phyloP scores from a whole-genome alignment of 1,140 invertebrate species.

The Calephelis virginiensis region DNA sequence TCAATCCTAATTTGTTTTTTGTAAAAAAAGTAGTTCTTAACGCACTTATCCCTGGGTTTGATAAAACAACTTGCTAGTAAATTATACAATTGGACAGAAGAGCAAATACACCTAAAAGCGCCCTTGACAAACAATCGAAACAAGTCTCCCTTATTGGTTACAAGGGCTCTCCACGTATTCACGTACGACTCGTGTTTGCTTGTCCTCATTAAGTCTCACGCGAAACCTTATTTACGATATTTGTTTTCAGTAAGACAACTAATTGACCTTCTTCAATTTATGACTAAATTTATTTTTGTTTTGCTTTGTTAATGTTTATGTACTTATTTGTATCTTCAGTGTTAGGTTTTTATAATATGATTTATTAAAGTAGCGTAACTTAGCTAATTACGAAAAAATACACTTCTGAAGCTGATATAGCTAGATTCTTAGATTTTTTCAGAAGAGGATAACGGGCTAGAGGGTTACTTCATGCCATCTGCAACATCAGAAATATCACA shows the following conservation, averaged over 20 bases:
- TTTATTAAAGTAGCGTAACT: no score
- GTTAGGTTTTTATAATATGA: no score
- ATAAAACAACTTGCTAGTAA: no score
- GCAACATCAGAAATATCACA: no score
- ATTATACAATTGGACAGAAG: constrained; percentile 24
- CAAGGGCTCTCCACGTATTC: constrained; percentile 52
- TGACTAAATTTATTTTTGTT: constrained; percentile 11
- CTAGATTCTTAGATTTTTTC: no score
- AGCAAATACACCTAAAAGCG: constrained; percentile 59
- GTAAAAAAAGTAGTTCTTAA: no score
- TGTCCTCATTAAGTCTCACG: constrained; percentile 68
- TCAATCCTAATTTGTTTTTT: background rate
- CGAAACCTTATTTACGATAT: constrained; percentile 69
- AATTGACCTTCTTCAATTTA: constrained; percentile 50
- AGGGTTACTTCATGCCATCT: no score
- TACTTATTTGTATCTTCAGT: no score
- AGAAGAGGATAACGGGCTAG: no score
- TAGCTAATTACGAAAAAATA: no score
- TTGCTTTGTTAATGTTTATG: background rate
- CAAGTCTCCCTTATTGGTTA: constrained; percentile 55
- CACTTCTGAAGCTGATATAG: no score
- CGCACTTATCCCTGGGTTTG: no score
- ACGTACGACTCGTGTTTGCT: constrained; percentile 56
- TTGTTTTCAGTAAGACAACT: constrained; percentile 51
- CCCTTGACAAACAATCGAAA: constrained; percentile 58